These are phyloP conservation scores for Myopa tessellatipennis DNA, from an alignment of 2,888 invertebrate genomes.

Conservation along the genomic window DNA sequence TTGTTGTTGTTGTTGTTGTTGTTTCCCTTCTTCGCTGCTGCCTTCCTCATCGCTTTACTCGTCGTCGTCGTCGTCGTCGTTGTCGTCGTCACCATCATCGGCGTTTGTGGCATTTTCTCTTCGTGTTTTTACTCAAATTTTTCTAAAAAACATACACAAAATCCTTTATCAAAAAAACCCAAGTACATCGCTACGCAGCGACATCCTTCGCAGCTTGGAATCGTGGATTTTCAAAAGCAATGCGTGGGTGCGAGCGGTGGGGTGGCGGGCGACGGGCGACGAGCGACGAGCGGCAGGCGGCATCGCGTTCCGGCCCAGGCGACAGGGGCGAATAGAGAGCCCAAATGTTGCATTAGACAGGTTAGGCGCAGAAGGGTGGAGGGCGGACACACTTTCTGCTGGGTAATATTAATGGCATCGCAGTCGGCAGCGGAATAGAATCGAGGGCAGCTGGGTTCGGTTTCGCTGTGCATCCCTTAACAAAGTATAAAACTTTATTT, in stretches of 20 bases:
- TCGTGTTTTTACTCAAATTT: slow-evolving; percentile 36
- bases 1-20: background rate
- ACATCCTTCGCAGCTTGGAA: slow-evolving; percentile 31
- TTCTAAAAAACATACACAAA: slow-evolving; percentile 38
- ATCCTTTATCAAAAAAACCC: slow-evolving; percentile 31
- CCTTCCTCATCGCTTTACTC: background rate
- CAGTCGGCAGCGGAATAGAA: slow-evolving; percentile 18
- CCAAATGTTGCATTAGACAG: slow-evolving; percentile 61
- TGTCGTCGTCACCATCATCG: slow-evolving; percentile 18
- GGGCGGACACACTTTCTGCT: slow-evolving; percentile 8
- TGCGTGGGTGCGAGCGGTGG: slow-evolving; percentile 17
- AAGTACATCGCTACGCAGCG: slow-evolving; percentile 28
- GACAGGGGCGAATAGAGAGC: slow-evolving; percentile 36
- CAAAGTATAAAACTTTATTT: slow-evolving; percentile 49
- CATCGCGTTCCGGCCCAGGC: slow-evolving; percentile 8
- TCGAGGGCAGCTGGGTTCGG: background rate
- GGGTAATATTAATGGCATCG: slow-evolving; percentile 40
- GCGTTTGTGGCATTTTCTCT: slow-evolving; percentile 35
- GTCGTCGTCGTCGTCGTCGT: background rate
- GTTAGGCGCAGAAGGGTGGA: slow-evolving; percentile 42
- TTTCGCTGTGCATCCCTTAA: slow-evolving; percentile 34
- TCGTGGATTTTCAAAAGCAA: slow-evolving; percentile 19
- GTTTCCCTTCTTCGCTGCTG: background rate
- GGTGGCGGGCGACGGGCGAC: background rate
- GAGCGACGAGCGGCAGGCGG: background rate